Evolutionary conservation across 2,113 vertebrate genomes (phyloP).

Genomic region (Fregetta grallaria): DNA sequence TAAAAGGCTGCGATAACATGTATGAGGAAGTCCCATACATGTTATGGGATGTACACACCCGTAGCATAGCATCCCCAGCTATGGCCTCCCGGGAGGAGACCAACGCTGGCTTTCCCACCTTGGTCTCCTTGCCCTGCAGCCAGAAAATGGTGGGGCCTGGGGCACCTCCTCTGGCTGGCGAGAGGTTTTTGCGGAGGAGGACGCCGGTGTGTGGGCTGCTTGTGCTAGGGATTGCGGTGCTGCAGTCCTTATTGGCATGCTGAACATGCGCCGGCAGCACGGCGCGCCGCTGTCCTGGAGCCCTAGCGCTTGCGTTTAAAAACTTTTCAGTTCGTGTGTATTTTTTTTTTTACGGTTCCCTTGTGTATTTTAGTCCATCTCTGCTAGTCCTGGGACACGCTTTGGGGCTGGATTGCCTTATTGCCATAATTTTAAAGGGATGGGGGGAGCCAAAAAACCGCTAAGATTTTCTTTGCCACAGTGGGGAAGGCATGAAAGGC

Average conservation of each 20-base stretch:
- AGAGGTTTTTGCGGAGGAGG: not conserved
- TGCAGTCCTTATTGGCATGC: constrained; percentile 49
- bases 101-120: not conserved
- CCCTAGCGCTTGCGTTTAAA: not conserved
- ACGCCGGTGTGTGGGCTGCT: not conserved
- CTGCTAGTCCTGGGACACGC: not conserved
- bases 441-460: not conserved
- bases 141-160: not conserved
- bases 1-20: not conserved
- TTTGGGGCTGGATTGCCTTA: not conserved
- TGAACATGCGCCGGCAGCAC: not conserved
- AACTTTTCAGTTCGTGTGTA: not conserved
- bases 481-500: not conserved
- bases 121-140: accelerated
- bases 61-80: not conserved
- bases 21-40: too few relatives aligned
- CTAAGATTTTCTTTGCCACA: not conserved
- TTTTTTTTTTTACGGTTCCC: not conserved
- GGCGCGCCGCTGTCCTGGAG: not conserved
- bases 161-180: not conserved
- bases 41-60: not conserved
- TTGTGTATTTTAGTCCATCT: not conserved
- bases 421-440: not conserved
- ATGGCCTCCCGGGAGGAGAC: accelerated
- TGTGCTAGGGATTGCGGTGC: constrained; percentile 20